phyloP scores from a whole-genome alignment of 2,113 vertebrate genomes.

The Istiophorus platypterus region DNA sequence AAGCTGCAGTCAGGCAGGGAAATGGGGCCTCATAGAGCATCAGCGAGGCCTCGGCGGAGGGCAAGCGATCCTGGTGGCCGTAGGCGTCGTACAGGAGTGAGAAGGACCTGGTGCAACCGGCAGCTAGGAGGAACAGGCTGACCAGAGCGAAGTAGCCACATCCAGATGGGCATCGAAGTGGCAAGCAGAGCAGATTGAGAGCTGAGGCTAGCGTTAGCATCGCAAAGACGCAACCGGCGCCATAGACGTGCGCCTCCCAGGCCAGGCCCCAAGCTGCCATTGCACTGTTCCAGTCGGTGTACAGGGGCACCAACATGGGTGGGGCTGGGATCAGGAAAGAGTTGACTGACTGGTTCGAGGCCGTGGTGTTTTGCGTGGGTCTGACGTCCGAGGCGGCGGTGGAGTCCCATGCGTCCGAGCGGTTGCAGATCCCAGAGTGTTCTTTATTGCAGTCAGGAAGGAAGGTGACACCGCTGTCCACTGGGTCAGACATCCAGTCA shows the following conservation, averaged over 20 bases:
- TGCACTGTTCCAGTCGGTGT: conserved; percentile 90
- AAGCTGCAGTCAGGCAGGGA: conserved; percentile 90
- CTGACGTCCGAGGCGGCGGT: conserved; percentile 47
- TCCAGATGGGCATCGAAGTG: conserved; percentile 88
- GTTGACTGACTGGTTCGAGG: conserved; percentile 73
- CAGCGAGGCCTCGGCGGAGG: conserved; percentile 80
- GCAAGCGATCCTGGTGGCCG: conserved; percentile 85
- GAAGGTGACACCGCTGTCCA: conserved; percentile 44
- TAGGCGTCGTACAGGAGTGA: conserved; percentile 89
- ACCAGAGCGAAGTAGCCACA: conserved; percentile 89
- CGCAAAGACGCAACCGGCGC: conserved; percentile 87
- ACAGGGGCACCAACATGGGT: conserved; percentile 87
- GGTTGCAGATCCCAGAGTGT: conserved; percentile 75
- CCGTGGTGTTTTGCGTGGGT: conserved; percentile 65
- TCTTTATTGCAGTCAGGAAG: conserved; percentile 84
- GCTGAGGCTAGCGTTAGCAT: conserved; percentile 86
- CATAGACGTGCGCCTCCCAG: conserved; percentile 92
- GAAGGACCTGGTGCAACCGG: conserved; percentile 85
- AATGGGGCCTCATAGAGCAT: conserved; percentile 89
- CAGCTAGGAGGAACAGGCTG: conserved; percentile 86
- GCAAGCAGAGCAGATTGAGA: conserved; percentile 87
- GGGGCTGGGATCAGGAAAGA: conserved; percentile 69
- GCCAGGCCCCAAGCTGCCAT: conserved; percentile 90
- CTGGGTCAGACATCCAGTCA: conserved; percentile 64
- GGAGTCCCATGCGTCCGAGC: conserved; percentile 71